phyloP scores from a whole-genome alignment of 2,113 vertebrate species.

The Clarias gariepinus region DNA sequence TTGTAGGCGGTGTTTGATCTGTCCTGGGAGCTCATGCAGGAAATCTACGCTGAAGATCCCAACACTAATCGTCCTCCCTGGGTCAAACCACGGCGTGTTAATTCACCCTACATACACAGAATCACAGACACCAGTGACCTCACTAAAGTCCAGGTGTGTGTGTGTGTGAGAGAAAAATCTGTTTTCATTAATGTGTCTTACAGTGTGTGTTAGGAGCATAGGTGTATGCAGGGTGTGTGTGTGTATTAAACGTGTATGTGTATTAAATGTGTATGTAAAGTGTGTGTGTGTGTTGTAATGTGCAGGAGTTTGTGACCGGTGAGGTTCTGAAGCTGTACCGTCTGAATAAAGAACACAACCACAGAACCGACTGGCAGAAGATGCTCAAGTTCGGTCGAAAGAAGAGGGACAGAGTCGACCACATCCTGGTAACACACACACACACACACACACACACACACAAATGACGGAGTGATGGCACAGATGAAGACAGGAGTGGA shows the following conservation, averaged over 20 bases:
- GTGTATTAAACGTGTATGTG: background rate
- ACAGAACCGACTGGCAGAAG: conserved; percentile 97
- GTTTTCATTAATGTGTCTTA: background rate
- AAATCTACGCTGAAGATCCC: conserved; percentile 90
- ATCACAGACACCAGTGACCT: conserved; percentile 81
- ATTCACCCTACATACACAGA: conserved; percentile 80
- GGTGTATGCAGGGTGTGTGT: too few species aligned
- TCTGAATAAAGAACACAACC: conserved; percentile 83
- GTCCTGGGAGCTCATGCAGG: conserved; percentile 91
- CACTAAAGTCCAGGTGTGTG: conserved; percentile 79
- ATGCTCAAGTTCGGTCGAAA: conserved; percentile 98
- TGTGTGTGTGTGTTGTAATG: background rate
- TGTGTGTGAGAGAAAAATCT: too few species aligned
- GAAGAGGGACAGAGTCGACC: conserved; percentile 94
- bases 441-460: background rate
- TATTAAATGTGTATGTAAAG: background rate
- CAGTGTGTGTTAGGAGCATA: background rate
- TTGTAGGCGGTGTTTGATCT: conserved; percentile 91
- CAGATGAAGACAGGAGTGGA: too few species aligned
- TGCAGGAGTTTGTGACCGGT: conserved; percentile 82
- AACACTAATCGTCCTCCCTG: conserved; percentile 85
- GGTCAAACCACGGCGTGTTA: conserved; percentile 83
- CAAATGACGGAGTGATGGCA: background rate
- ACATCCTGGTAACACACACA: conserved; percentile 82
- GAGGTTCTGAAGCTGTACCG: conserved; percentile 89